Evolutionary conservation across 1,140 invertebrate species (phyloP).

Genomic region (Melitaea cinxia): DNA sequence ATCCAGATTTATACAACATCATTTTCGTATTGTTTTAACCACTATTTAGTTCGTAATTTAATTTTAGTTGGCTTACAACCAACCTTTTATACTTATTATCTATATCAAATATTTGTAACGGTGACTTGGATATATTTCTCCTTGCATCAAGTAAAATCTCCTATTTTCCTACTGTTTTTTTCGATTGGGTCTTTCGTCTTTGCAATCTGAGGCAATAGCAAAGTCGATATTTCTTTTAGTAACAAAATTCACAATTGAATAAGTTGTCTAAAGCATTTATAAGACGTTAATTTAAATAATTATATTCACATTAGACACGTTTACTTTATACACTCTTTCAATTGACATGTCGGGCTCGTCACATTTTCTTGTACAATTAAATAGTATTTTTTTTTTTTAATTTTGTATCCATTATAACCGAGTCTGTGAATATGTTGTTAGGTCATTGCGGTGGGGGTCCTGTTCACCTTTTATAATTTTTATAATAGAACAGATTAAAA

Average conservation of each 20-base stretch:
- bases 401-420: constrained; percentile 43
- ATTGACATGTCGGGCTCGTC: constrained; percentile 77
- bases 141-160: too few species aligned
- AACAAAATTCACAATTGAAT: neutral
- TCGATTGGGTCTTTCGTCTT: too few species aligned
- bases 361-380: constrained; percentile 72
- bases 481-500: neutral
- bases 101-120: too few species aligned
- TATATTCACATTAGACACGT: constrained; percentile 63
- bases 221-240: neutral
- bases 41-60: too few species aligned
- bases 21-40: too few species aligned
- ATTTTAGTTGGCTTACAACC: too few species aligned
- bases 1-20: too few species aligned
- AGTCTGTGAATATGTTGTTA: constrained; percentile 37
- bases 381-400: constrained; percentile 54
- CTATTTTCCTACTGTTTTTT: too few species aligned
- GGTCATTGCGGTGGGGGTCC: constrained; percentile 33
- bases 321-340: constrained; percentile 67
- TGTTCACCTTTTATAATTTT: neutral
- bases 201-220: too few species aligned
- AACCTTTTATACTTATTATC: too few species aligned
- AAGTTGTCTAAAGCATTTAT: constrained; percentile 9
- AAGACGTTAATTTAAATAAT: constrained; percentile 31
- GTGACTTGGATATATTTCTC: too few species aligned